phyloP scores from a whole-genome alignment of 2,113 vertebrate species.

The Pseudolaguvia tuberculata region DNA sequence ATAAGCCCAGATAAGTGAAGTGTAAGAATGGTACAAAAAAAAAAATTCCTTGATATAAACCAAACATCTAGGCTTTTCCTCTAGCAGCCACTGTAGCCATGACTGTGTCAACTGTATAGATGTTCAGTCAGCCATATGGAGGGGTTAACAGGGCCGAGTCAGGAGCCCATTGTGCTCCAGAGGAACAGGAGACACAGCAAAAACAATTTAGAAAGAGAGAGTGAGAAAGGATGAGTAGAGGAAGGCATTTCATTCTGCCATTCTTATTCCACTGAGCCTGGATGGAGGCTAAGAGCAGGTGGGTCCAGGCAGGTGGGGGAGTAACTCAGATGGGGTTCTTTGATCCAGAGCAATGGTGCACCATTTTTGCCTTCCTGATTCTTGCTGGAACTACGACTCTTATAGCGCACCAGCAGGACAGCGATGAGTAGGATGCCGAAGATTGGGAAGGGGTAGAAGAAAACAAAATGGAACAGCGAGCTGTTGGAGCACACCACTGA shows the following conservation, averaged over 20 bases:
- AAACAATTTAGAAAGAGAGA: slow-evolving; percentile 22
- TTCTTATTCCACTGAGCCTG: slow-evolving; percentile 89
- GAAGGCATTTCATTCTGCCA: not conserved
- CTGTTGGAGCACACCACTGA: slow-evolving; percentile 91
- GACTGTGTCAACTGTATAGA: slow-evolving; percentile 32
- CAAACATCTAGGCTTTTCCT: slow-evolving; percentile 37
- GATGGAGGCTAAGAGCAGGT: slow-evolving; percentile 92
- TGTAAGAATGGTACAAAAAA: slow-evolving; percentile 12
- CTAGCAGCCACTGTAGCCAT: slow-evolving; percentile 37
- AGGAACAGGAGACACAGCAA: slow-evolving; percentile 36
- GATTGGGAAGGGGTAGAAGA: slow-evolving; percentile 98
- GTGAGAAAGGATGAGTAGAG: slow-evolving; percentile 29
- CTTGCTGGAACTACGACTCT: slow-evolving; percentile 84
- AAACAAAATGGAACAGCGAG: slow-evolving; percentile 95
- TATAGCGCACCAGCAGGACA: slow-evolving; percentile 90
- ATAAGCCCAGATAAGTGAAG: not conserved
- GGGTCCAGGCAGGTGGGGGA: slow-evolving; percentile 97
- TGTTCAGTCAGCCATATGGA: slow-evolving; percentile 39
- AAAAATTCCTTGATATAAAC: slow-evolving; percentile 28
- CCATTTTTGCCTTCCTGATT: slow-evolving; percentile 95
- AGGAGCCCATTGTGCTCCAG: slow-evolving; percentile 57
- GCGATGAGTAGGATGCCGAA: slow-evolving; percentile 93
- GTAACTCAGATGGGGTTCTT: slow-evolving; percentile 96
- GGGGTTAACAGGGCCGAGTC: slow-evolving; percentile 39
- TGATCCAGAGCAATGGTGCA: slow-evolving; percentile 96